Conservation (phyloP, 2,113 vertebrate species). For the Lipotes vexillifer region DNA sequence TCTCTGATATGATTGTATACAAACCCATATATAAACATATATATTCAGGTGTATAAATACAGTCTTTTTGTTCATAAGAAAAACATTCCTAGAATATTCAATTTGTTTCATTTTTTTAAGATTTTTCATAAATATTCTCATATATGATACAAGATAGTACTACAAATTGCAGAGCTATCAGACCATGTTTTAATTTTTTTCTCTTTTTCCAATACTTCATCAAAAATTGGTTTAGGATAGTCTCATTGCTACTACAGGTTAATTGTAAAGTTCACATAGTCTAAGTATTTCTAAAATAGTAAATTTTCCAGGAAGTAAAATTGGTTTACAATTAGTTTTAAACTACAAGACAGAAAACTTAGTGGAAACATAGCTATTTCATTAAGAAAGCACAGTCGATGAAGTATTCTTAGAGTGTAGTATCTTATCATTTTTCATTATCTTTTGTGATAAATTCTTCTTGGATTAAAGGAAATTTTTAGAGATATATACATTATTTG, state of each 20-base stretch:
- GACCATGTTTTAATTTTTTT: background rate
- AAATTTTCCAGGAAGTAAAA: background rate
- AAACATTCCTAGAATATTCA: background rate
- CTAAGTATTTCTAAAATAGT: background rate
- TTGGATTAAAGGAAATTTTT: conserved; percentile 1
- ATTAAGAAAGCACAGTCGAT: background rate
- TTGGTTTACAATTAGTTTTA: conserved; percentile 22
- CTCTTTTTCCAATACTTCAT: background rate
- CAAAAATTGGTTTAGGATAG: conserved; percentile 10
- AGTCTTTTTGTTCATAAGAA: background rate
- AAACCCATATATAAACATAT: background rate
- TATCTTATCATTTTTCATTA: background rate
- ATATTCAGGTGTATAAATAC: background rate
- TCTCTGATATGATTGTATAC: background rate
- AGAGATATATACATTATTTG: background rate
- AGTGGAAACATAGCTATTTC: background rate
- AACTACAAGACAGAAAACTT: conserved; percentile 10
- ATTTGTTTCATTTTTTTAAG: background rate
- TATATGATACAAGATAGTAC: background rate
- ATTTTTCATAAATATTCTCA: background rate
- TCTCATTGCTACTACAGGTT: background rate
- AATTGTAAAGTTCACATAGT: background rate
- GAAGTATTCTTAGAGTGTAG: background rate
- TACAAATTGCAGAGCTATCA: background rate
- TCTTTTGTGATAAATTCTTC: conserved; percentile 18